Evolutionary conservation across 1,140 invertebrate species (phyloP).

Genomic region (Cyphomyrmex costatus): DNA sequence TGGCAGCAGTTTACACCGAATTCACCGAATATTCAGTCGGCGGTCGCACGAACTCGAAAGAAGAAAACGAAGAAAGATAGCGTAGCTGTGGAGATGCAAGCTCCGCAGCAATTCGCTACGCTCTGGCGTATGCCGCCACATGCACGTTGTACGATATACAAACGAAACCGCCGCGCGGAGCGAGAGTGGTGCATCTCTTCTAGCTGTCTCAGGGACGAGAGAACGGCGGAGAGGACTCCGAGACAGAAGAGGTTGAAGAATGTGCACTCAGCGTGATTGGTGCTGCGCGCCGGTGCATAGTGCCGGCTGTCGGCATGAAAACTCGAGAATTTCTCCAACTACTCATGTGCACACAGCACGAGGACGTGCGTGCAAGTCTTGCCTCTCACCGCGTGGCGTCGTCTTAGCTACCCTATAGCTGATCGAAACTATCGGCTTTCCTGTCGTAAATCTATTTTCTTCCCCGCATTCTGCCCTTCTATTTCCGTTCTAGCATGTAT

Average conservation of each 20-base stretch:
- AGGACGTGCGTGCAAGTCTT: not conserved
- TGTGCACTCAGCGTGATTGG: constrained; percentile 86
- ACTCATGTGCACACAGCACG: constrained; percentile 56
- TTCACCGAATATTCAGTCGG: constrained; percentile 41
- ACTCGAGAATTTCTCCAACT: constrained; percentile 72
- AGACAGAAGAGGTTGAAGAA: constrained; percentile 80
- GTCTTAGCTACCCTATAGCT: constrained; percentile 50
- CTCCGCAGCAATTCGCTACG: constrained; percentile 32
- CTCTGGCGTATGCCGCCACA: constrained; percentile 19
- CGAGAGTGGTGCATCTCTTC: constrained; percentile 62
- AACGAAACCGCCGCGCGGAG: constrained; percentile 61
- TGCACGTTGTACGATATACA: constrained; percentile 46
- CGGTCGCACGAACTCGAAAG: not conserved
- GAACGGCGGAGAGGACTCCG: constrained; percentile 44
- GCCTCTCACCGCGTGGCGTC: constrained; percentile 18
- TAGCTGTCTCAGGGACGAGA: constrained; percentile 65
- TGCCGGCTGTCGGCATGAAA: constrained; percentile 71
- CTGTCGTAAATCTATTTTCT: constrained; percentile 29
- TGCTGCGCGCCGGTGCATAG: constrained; percentile 68
- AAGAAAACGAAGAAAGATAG: constrained; percentile 11
- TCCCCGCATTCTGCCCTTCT: not conserved
- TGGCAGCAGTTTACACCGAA: constrained; percentile 45
- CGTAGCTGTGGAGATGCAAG: not conserved
- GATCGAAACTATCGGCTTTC: constrained; percentile 71
- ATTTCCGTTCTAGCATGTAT: not conserved